Percentiles rank a stretch among this genome's conserved stretches.
Evolutionary conservation across 2,113 vertebrate genomes (phyloP).

Genomic region (Capreolus pygargus): DNA sequence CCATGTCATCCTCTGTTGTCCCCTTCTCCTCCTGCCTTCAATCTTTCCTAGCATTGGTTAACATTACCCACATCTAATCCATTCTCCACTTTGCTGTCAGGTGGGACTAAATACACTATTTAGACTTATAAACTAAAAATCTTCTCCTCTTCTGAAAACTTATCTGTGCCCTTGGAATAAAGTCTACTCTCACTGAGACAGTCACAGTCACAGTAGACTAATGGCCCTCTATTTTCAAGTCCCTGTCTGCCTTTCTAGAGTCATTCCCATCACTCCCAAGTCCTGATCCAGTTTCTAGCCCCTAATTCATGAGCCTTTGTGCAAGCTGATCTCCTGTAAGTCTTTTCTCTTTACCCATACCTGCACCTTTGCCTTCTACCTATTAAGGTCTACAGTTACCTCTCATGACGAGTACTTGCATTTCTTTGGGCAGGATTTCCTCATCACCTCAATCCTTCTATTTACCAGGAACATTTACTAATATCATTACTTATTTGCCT

Average conservation of each 20-base stretch:
- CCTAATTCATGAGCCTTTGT: not conserved
- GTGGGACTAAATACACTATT: not conserved
- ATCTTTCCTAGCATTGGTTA: not conserved
- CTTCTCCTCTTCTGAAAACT: not conserved
- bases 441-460: not conserved
- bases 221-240: not conserved
- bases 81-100: not conserved
- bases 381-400: not conserved
- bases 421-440: not conserved
- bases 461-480: not conserved
- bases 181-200: not conserved
- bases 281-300: not conserved
- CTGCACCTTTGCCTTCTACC: not conserved
- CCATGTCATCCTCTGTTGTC: not conserved
- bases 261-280: not conserved
- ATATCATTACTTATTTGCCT: not conserved
- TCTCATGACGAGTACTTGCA: fast-evolving
- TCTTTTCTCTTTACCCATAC: not conserved
- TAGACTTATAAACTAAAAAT: not conserved
- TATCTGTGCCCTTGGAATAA: not conserved
- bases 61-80: not conserved
- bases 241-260: not conserved
- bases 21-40: not conserved
- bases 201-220: no score
- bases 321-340: not conserved